Conservation (phyloP, 2,797 vertebrate species). For the Chlorospingus semifuscus region DNA sequence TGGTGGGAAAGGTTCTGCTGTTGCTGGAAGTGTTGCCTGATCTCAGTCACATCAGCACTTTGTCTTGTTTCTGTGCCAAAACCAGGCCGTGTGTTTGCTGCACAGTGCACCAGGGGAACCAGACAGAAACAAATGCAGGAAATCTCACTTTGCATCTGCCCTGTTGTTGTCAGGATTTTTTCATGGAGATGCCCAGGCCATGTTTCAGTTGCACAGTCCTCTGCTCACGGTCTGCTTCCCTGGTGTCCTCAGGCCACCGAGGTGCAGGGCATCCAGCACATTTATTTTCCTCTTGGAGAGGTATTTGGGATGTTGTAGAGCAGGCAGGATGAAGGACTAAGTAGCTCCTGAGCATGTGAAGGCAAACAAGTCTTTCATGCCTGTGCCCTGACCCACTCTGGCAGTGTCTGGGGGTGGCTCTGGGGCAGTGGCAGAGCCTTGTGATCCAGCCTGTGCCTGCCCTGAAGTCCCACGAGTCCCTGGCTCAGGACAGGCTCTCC, state of each 20-base stretch:
- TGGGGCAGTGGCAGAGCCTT: not conserved
- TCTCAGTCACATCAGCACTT: constrained; percentile 52
- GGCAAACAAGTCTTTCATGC: not conserved
- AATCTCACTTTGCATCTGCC: not conserved
- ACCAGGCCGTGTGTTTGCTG: not conserved
- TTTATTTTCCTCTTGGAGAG: not conserved
- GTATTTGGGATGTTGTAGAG: not conserved
- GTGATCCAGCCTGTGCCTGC: not conserved
- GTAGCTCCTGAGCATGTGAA: accelerated
- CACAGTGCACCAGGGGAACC: not conserved
- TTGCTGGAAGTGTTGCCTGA: not conserved
- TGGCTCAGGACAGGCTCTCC: not conserved
- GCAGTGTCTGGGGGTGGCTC: accelerated
- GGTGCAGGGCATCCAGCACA: not conserved
- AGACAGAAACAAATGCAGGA: not conserved
- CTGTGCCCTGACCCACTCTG: not conserved
- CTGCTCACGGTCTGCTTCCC: not conserved
- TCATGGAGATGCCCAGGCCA: not conserved
- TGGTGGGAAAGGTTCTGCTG: not conserved
- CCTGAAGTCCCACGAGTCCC: not conserved
- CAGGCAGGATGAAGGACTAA: not conserved
- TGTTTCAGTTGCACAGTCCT: not conserved
- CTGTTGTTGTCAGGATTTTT: not conserved
- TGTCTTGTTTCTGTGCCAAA: constrained; percentile 67
- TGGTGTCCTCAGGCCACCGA: not conserved